A percentile compares a stretch with the other conserved stretches of the same genome.
phyloP scores from a whole-genome alignment of 2,797 vertebrate species.

The Galaxias olidus region DNA sequence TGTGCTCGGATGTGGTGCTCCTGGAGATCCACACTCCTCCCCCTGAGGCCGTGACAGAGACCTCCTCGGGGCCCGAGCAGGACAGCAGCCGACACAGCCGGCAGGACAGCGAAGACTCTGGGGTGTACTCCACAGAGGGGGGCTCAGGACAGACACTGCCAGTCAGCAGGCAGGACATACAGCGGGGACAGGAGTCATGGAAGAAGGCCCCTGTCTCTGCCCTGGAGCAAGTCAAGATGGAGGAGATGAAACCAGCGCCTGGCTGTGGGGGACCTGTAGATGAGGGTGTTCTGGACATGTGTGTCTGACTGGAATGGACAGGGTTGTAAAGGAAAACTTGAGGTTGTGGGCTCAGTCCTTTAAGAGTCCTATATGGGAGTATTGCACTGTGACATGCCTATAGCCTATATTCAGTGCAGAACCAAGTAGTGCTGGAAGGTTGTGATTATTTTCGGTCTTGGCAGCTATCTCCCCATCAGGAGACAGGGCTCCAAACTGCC shows the following conservation, averaged over 20 bases:
- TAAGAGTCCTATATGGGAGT: no score
- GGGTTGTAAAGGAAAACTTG: neutral
- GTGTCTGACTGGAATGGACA: slow-evolving; percentile 30
- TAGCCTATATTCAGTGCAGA: no score
- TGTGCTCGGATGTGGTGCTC: slow-evolving; percentile 22
- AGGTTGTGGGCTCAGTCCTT: no score
- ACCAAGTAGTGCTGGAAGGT: no score
- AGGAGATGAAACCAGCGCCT: slow-evolving; percentile 12
- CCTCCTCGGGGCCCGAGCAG: slow-evolving; percentile 16
- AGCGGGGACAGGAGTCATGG: neutral
- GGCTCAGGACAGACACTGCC: slow-evolving; percentile 29
- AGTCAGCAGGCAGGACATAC: neutral
- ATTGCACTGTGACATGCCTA: no score
- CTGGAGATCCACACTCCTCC: slow-evolving; percentile 37
- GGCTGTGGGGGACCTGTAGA: slow-evolving; percentile 14
- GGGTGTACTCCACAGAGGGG: slow-evolving; percentile 66
- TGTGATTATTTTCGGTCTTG: no score
- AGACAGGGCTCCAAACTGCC: no score
- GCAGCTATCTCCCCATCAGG: no score
- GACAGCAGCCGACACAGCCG: slow-evolving; percentile 50
- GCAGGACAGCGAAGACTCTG: slow-evolving; percentile 68
- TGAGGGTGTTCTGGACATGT: slow-evolving; percentile 40
- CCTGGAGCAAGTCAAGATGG: slow-evolving; percentile 36
- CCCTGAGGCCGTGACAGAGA: neutral
- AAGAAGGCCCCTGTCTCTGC: neutral